These are phyloP conservation scores for Latrodectus hesperus DNA, from an alignment of 2,888 invertebrate genomes.

Conservation along the genomic window DNA sequence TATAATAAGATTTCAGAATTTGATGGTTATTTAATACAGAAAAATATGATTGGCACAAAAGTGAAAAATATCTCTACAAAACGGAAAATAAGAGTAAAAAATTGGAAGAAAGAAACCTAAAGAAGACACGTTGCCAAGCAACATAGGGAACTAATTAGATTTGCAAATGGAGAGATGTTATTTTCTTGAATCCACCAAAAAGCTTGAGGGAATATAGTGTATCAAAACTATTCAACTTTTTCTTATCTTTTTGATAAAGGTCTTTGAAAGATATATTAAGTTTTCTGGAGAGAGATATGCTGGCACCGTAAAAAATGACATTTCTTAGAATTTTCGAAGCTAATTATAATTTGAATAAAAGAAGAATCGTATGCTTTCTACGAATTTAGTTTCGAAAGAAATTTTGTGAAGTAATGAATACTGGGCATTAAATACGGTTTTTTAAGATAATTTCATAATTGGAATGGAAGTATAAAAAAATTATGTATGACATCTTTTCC, in stretches of 20 bases:
- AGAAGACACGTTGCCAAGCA: conserved; percentile 21
- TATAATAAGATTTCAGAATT: conserved; percentile 18
- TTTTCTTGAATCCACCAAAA: neutral
- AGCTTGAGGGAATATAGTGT: conserved; percentile 25
- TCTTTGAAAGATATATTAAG: conserved; percentile 26
- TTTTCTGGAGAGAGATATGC: conserved; percentile 30
- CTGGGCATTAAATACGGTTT: neutral
- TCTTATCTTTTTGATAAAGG: neutral
- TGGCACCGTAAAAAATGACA: conserved; percentile 10
- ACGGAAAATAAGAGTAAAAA: conserved; percentile 11
- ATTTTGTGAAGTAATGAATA: neutral
- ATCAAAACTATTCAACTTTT: conserved; percentile 11
- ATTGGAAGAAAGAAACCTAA: neutral
- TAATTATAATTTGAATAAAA: conserved; percentile 2
- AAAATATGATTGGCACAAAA: conserved; percentile 11
- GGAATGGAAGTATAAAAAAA: neutral
- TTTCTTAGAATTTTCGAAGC: neutral
- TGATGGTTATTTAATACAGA: conserved; percentile 53
- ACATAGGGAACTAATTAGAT: conserved; percentile 57
- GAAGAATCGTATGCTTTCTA: neutral
- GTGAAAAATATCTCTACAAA: neutral
- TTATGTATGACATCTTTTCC: neutral
- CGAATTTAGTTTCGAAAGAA: neutral
- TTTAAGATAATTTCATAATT: neutral
- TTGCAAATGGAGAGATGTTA: conserved; percentile 40